A percentile compares a stretch with the other conserved stretches of the same genome.
Evolutionary conservation across 35 echinoderm and acorn worm genomes (phyloP).

Genomic region (Ophioderma brevispina): DNA sequence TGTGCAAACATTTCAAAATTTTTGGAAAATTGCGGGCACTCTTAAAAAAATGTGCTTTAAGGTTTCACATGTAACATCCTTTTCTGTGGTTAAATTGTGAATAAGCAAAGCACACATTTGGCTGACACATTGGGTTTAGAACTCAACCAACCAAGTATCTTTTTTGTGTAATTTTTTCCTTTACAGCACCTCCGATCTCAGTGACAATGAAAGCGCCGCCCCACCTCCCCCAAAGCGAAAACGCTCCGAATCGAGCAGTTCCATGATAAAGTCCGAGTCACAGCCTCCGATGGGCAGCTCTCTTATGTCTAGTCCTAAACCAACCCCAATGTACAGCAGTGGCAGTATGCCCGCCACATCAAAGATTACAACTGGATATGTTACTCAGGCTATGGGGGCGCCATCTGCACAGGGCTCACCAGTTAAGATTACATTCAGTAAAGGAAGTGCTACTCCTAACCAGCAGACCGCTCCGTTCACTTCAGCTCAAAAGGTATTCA

Average conservation of each 20-base stretch:
- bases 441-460: neutral
- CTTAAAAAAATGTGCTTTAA: too few species aligned
- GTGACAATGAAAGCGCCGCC: neutral
- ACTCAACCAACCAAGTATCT: too few species aligned
- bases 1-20: too few species aligned
- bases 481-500: neutral
- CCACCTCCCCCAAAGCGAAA: neutral
- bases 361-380: neutral
- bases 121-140: too few species aligned
- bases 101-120: too few species aligned
- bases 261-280: neutral
- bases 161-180: neutral
- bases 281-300: neutral
- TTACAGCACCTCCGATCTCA: neutral
- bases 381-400: neutral
- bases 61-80: too few species aligned
- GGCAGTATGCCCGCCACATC: neutral
- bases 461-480: neutral
- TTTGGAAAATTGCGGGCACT: too few species aligned
- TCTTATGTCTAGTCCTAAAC: neutral
- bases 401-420: neutral
- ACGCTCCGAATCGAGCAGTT: neutral
- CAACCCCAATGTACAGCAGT: neutral
- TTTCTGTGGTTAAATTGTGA: too few species aligned
- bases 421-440: neutral